Evolutionary conservation across 2,888 invertebrate genomes (phyloP).

Genomic region (Drosophila setosimentum): DNA sequence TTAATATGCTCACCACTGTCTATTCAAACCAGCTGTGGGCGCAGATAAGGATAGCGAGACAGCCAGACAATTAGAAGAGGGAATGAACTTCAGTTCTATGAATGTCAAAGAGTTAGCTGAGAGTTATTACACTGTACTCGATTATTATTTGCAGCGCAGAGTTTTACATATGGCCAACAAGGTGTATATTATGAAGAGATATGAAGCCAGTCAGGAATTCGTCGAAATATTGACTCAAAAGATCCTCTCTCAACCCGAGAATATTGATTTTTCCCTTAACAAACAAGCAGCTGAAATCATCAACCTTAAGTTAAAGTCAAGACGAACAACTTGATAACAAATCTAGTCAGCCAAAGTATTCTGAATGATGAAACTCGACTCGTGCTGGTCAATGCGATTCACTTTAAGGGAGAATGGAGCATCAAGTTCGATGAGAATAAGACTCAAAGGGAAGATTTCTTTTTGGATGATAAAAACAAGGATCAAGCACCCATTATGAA

Average conservation of each 20-base stretch:
- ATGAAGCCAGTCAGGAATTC: conserved; percentile 86
- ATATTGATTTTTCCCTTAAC: conserved; percentile 87
- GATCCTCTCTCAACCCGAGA: conserved; percentile 88
- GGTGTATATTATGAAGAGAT: conserved; percentile 88
- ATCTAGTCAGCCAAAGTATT: conserved; percentile 88
- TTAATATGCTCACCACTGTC: conserved; percentile 56
- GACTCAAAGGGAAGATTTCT: conserved; percentile 89
- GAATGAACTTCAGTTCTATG: conserved; percentile 24
- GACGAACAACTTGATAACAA: conserved; percentile 92
- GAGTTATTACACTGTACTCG: conserved; percentile 43
- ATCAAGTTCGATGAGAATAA: conserved; percentile 87
- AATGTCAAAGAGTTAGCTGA: conserved; percentile 28
- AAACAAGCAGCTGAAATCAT: conserved; percentile 87
- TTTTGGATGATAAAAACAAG: conserved; percentile 85
- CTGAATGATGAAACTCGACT: conserved; percentile 87
- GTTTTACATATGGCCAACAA: conserved; percentile 89
- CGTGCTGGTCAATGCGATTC: conserved; percentile 92
- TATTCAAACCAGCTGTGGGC: conserved; percentile 41
- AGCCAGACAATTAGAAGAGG: conserved; percentile 44
- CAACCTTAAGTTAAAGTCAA: conserved; percentile 92
- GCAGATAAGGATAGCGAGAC: conserved; percentile 29
- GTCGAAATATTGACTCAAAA: conserved; percentile 87
- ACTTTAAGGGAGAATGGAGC: conserved; percentile 93
- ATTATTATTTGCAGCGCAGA: conserved; percentile 47
- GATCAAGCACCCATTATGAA: conserved; percentile 90